A percentile compares a stretch with the other conserved stretches of the same genome.
These are phyloP conservation scores for Malurus alboscapulatus DNA, from an alignment of 2,113 vertebrate species.

Conservation along the genomic window DNA sequence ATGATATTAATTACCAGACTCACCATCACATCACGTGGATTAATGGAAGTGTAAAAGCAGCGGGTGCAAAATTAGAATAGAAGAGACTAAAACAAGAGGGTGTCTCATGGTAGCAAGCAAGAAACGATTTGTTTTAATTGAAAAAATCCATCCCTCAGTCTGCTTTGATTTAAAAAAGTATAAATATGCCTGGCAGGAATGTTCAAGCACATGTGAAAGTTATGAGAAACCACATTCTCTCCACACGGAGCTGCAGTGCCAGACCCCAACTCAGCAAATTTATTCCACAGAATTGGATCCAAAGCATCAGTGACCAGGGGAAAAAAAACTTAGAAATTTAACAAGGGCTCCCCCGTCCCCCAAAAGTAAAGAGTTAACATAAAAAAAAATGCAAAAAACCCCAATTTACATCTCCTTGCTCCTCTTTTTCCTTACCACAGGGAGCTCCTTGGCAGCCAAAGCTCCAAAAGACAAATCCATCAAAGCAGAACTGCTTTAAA, in stretches of 20 bases:
- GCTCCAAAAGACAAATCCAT: background rate
- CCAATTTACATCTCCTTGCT: background rate
- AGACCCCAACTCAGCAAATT: background rate
- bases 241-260: background rate
- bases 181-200: slow-evolving; percentile 16
- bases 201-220: background rate
- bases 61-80: background rate
- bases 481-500: background rate
- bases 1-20: background rate
- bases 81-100: background rate
- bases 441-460: background rate
- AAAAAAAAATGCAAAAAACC: background rate
- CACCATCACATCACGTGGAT: background rate
- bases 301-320: background rate
- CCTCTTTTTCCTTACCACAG: background rate
- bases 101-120: background rate
- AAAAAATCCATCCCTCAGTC: slow-evolving; percentile 34
- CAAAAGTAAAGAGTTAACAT: background rate
- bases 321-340: background rate
- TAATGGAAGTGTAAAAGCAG: background rate
- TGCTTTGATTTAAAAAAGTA: slow-evolving; percentile 27
- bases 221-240: background rate
- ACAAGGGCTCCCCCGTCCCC: background rate
- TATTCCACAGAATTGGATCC: background rate
- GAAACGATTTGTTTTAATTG: slow-evolving; percentile 20